A percentile compares a stretch with the other conserved stretches of the same genome.
Evolutionary conservation across 2,888 invertebrate genomes (phyloP).

Genomic region (Lasioglossum zephyrum): DNA sequence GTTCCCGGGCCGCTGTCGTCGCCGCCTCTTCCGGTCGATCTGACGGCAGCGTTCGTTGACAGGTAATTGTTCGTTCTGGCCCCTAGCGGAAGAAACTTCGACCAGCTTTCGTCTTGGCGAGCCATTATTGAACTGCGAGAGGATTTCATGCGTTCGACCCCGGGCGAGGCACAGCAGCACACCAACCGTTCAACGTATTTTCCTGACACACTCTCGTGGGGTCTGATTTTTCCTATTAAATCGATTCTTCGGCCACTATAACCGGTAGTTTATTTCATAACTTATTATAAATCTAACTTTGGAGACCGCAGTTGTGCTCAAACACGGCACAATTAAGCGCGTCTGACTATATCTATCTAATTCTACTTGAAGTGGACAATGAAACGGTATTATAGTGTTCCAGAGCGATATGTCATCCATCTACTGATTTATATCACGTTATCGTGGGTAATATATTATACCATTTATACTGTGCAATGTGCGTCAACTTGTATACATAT

Average conservation of each 20-base stretch:
- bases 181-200: neutral
- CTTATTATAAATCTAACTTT: neutral
- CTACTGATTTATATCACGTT: neutral
- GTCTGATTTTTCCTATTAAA: no score
- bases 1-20: neutral
- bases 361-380: neutral
- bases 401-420: neutral
- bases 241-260: no score
- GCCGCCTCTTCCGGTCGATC: slow-evolving; percentile 1
- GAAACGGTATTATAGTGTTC: neutral
- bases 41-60: neutral
- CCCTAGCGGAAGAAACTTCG: neutral
- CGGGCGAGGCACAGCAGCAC: neutral
- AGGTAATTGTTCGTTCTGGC: slow-evolving; percentile 2
- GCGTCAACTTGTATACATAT: neutral
- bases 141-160: neutral
- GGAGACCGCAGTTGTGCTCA: neutral
- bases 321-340: neutral
- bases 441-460: neutral
- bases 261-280: no score
- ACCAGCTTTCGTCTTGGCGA: neutral
- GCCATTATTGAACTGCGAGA: neutral
- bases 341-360: neutral
- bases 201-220: neutral
- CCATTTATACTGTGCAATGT: neutral